Evolutionary conservation across 2,888 invertebrate species (phyloP), one percentile per base, ranked within the genome.

Genomic region (Caenorhabditis sp.): DNA sequence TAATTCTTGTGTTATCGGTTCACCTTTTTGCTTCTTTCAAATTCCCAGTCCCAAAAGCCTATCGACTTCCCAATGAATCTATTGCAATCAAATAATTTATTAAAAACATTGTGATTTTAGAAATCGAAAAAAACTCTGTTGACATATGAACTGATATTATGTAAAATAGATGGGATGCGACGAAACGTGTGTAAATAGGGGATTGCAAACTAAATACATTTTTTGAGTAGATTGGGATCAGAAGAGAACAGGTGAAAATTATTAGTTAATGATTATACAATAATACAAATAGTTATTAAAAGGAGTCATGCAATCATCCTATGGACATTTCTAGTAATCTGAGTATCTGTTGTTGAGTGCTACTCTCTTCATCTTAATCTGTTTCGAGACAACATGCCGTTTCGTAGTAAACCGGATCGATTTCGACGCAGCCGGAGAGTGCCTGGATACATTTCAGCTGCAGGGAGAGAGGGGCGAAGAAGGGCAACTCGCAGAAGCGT

Each of bases 401-500:
- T 6, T 8, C 24, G 22, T 72, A 37, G 40, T 47, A 55, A 9
- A 3, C 22, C 3, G 64, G 64, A 32, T 80, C 80, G 24, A 65
- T 40, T n/a, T 55, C 22, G 6, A 69, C 60, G 24, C 64, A 65
- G 35, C 58, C 50, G 13, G 50, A 50, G 15, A 44, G 26, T 1
- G 58, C n/a, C 44, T 80, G 80, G 8, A 47, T 24, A 22, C 69
- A 80, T 68, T 80, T 80, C 40, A 72, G 18, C 5, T 24, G 20
- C 8, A 81, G 60, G 1, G 70, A 35, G 9, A 76, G n/a, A n/a
- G 81, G 81, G 24, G 26, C 18, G 24, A 67, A 76, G 40, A 28
- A 67, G 32, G 81, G 81, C 0, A 81, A 47, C 26, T 65, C 67
- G 18, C 76, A 70, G 65, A 51, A 61, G 9, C 47, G 51, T 76